Evolutionary conservation across 1,140 invertebrate species (phyloP).

Genomic region (Pantala flavescens): DNA sequence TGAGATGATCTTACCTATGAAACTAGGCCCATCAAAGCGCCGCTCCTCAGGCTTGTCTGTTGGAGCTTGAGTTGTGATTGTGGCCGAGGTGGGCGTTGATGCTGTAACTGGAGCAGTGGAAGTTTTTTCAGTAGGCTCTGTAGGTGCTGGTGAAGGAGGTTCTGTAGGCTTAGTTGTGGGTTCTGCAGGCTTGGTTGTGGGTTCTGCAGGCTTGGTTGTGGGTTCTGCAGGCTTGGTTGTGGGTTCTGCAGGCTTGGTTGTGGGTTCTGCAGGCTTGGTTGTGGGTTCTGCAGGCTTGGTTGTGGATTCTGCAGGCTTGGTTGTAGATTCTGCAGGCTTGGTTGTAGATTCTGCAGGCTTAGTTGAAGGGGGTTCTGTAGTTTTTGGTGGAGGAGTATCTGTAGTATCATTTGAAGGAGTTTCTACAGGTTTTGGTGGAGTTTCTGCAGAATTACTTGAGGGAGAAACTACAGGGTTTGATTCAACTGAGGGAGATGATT

Average conservation of each 20-base stretch:
- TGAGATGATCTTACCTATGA: constrained; percentile 38
- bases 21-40: constrained; percentile 55
- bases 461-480: no score
- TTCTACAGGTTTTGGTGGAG: no score
- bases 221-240: constrained; percentile 13
- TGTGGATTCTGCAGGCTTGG: no score
- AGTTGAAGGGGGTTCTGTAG: no score
- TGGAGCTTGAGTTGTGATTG: constrained; percentile 27
- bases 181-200: not conserved
- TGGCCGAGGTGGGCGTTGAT: constrained; percentile 22
- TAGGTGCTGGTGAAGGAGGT: constrained; percentile 23
- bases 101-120: constrained; percentile 24
- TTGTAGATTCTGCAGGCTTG: no score
- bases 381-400: no score
- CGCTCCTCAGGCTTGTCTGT: constrained; percentile 12
- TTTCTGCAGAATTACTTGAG: no score
- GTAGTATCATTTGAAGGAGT: no score
- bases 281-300: not conserved
- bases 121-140: constrained; percentile 24
- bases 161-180: not conserved
- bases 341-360: no score
- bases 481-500: no score
- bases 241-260: constrained; percentile 14
- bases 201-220: constrained; percentile 14
- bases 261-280: not conserved